These are phyloP conservation scores for Cyclophora albipunctata DNA, from an alignment of 2,888 invertebrate species.

Conservation along the genomic window DNA sequence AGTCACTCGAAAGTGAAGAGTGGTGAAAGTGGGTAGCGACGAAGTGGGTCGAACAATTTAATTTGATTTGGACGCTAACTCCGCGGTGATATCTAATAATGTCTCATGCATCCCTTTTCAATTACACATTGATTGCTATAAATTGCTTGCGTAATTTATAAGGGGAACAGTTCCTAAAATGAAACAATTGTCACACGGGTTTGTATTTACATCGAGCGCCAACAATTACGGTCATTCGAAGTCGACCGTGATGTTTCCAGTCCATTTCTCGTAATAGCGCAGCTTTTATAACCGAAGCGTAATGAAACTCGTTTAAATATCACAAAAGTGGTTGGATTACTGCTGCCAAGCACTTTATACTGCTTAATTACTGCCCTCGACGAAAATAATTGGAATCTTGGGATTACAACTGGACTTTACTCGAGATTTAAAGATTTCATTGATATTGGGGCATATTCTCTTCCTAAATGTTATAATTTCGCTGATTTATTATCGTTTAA, in stretches of 20 bases:
- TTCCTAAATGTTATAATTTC: background rate
- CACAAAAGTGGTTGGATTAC: conserved; percentile 71
- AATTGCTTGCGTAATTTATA: conserved; percentile 2
- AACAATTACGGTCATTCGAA: conserved; percentile 63
- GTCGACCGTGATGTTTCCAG: conserved; percentile 67
- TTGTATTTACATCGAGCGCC: conserved; percentile 44
- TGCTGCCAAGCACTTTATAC: conserved; percentile 63
- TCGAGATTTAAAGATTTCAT: conserved; percentile 40
- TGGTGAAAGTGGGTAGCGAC: too few relatives aligned
- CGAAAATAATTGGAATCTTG: conserved; percentile 71
- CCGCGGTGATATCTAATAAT: too few relatives aligned
- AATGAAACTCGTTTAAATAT: conserved; percentile 73
- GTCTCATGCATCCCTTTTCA: too few relatives aligned
- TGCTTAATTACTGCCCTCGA: conserved; percentile 69
- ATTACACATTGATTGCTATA: too few relatives aligned
- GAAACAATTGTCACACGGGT: conserved; percentile 29
- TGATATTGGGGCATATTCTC: conserved; percentile 17
- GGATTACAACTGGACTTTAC: conserved; percentile 56
- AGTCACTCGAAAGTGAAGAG: too few relatives aligned
- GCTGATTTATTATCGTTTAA: background rate
- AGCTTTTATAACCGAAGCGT: conserved; percentile 69
- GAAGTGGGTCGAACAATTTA: too few relatives aligned
- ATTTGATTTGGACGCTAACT: too few relatives aligned
- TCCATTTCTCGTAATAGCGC: conserved; percentile 67
- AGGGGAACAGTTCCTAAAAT: conserved; percentile 12